A percentile compares a stretch with the other conserved stretches of the same genome.
Evolutionary conservation across 1,140 invertebrate genomes (phyloP).

Genomic region (Oscheius sp.): DNA sequence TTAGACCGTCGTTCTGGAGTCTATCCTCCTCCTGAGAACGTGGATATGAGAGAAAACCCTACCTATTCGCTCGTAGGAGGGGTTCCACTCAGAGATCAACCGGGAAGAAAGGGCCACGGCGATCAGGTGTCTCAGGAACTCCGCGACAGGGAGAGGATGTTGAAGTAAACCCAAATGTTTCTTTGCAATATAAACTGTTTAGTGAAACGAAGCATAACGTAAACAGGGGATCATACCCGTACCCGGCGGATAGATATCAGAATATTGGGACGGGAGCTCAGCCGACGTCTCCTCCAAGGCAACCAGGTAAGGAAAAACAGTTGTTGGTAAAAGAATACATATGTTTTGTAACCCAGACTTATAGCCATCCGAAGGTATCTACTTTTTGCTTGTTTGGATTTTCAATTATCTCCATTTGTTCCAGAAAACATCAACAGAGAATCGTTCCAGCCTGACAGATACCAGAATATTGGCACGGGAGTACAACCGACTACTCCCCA

Average conservation of each 20-base stretch:
- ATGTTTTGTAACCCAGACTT: too few relatives aligned
- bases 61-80: neutral
- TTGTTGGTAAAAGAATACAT: too few relatives aligned
- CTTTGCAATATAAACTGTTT: neutral
- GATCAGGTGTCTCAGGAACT: neutral
- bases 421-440: too few relatives aligned
- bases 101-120: neutral
- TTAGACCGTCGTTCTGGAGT: slow-evolving; percentile 1
- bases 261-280: too few relatives aligned
- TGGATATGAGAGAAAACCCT: neutral
- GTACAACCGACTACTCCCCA: neutral
- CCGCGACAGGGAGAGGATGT: neutral
- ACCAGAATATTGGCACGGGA: neutral
- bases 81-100: neutral
- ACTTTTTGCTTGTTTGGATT: too few relatives aligned
- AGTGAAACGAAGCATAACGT: neutral
- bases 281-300: neutral
- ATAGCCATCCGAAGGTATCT: too few relatives aligned
- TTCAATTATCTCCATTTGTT: too few relatives aligned
- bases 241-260: neutral
- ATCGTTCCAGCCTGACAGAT: too few relatives aligned
- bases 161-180: neutral
- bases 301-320: too few relatives aligned
- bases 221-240: neutral
- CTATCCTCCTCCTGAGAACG: neutral